Base-by-base conservation (phyloP, 2,888 invertebrate genomes). In the Pseudococcus viburni region DNA sequence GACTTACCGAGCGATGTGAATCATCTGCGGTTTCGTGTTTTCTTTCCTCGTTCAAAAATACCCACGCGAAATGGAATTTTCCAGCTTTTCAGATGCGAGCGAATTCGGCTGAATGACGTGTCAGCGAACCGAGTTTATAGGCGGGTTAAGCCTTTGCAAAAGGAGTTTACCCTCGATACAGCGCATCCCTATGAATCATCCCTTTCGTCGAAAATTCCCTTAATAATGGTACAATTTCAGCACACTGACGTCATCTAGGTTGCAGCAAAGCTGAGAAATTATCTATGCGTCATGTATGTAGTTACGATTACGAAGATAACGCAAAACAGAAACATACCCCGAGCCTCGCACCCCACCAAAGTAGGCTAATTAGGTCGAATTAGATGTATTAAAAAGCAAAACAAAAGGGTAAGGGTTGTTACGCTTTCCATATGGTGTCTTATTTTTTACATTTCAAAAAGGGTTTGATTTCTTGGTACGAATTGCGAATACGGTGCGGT, bases 151-250 rank as follows among this genome's bases (percentile, higher is more conserved):
- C 64, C 15, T 64, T 64, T 64, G 64, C 64, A 22, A 64, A 19
- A 64, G 64, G 64, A 22, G 22, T 22, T 64, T 64, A 19, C 64
- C 64, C 64, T 15, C 64, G 64, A 73, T 26, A 11, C 33, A 15
- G 15, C 73, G 73, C 15, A 46, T 46, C 19, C 39, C 39, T 46
- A 83, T 83, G 80, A 83, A 83, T 83, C 80, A 83, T 83, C 80
- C 80, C 80, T 46, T 83, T 83, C 46, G 80, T 19, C 80, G 80
- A 83, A 83, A 83, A 83, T 83, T 83, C 80, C 80, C 80, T 83
- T 83, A 83, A 83, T 83, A 83, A 83, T 46, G 80, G 17, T 83
- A 83, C 46, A 46, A 83, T 83, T 83, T 83, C 80, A 33, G 26
- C 3, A 80, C 17, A 19, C 9, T 83, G 80, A 83, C 80, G 80